Base-by-base conservation (phyloP, 1,140 invertebrate species). In the Drosophila lini region DNA sequence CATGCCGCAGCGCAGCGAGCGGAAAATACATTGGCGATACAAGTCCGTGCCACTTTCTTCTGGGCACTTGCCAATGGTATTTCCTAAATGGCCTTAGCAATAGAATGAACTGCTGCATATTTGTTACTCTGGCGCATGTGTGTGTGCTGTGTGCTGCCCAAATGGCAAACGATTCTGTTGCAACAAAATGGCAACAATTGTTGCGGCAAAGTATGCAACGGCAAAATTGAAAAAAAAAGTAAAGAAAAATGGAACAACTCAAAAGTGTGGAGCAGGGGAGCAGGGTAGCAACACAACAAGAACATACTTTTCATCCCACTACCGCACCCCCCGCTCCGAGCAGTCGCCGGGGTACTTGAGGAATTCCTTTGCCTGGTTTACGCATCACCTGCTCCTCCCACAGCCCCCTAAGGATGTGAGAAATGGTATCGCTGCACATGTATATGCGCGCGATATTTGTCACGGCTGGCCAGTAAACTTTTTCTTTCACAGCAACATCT, bases 361-460 rank as follows among this genome's bases (percentile, higher is more conserved):
- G 84, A 78, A 89, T 86, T 86, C 63, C 77, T 78, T 68, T 80
- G 84, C 63, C 76, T 80, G 83, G 80, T 86, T 88, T 63, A 70
- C 83, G 59, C 55, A 32, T 19, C n/a, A 25, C 25, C 32, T 38
- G 8, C 38, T 8, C 50, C 44, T 34, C 32, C 48, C 38, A 50
- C 64, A 11, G 7, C 31, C 22, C 34, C 19, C 19, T 19, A 36
- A 40, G 52, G 50, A 44, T 78, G 81, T 69, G 71, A 85, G 69
- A 67, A 74, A 81, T 80, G 50, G 75, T 59, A 79, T 73, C 81
- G 78, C 58, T 73, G 45, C 61, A 53, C 60, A 58, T 38, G 42
- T 47, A 32, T 40, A 64, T 36, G 22, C 59, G 11, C 34, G 15
- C 36, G 32, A 55, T 69, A 45, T 73, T 40, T 77, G 32, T 45